These are phyloP conservation scores for Poeciliopsis turneri DNA, from an alignment of 2,797 vertebrate genomes.

Conservation along the genomic window DNA sequence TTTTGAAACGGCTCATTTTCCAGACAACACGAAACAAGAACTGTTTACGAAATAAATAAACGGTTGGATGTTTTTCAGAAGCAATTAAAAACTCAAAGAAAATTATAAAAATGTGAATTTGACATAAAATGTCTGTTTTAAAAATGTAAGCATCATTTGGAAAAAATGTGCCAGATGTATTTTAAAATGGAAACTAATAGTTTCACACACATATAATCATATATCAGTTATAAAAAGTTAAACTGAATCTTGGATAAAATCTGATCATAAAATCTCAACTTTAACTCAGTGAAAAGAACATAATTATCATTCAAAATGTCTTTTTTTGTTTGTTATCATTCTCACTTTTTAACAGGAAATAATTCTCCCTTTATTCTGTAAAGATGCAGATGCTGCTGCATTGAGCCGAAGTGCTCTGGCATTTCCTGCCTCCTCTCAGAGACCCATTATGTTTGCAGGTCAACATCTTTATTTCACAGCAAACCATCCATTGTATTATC, in stretches of 20 bases:
- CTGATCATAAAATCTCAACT: background rate
- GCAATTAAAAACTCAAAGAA: too few relatives aligned
- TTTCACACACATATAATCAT: background rate
- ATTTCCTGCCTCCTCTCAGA: constrained; percentile 40
- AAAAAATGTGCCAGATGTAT: background rate
- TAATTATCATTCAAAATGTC: background rate
- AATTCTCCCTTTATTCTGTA: background rate
- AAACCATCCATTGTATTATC: constrained; percentile 58
- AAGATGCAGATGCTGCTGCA: constrained; percentile 26
- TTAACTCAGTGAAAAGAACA: background rate
- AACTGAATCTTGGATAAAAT: background rate
- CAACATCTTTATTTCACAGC: constrained; percentile 30
- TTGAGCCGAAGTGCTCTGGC: constrained; percentile 22
- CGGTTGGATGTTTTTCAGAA: too few relatives aligned
- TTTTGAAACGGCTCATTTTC: too few relatives aligned
- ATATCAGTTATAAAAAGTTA: background rate
- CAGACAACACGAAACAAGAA: too few relatives aligned
- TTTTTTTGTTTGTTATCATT: background rate
- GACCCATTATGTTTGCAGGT: constrained; percentile 30
- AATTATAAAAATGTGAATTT: too few relatives aligned
- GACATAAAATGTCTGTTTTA: background rate
- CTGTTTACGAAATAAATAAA: too few relatives aligned
- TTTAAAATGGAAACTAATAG: background rate
- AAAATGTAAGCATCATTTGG: background rate
- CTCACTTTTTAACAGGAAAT: background rate